Evolutionary conservation across 2,113 vertebrate genomes (phyloP), one percentile per base, ranked within the genome.

Genomic region (Calonectris borealis): DNA sequence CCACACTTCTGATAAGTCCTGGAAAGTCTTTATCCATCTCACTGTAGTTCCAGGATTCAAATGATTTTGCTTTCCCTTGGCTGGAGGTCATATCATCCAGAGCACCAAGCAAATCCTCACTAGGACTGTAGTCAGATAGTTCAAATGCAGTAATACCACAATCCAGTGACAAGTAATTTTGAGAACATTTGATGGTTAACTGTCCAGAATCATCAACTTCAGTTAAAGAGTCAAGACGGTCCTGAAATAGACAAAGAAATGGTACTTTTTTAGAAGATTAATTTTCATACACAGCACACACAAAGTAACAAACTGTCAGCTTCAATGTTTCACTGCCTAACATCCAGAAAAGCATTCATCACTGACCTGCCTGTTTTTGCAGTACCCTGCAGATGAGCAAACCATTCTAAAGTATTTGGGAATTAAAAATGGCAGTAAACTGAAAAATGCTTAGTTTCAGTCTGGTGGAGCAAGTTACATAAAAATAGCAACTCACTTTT

Each of bases 81-180:
- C 85, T 92, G 36, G 97, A 94, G 82, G 94, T 98, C 97, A 93
- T 95, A 52, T 97, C 96, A 93, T 98, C 92, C 38, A 98, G 88
- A 93, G 95, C 94, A 97, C 98, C 27, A 69, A 98, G 97, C 91
- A 98, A 95, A 91, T 99, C 99, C 55, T 99, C 99, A 42, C 99
- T 98, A 32, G 99, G 99, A 96, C 99, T 99, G 89, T 99, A 99
- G 98, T 99, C 99, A 29, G 99, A 99, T 44, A 99, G 98, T 94
- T 99, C 99, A 71, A 99, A 99, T 65, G 99, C 99, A 36, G 99
- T 99, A 97, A 99, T 99, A 25, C 99, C 99, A 71, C 99, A 99
- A 97, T 99, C 99, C 90, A 99, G 92, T 34, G 99, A 99, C 95
- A 99, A 99, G 96, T 99, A 99, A 97, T 99, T 99, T 94, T 99